Evolutionary conservation across 2,797 vertebrate genomes (phyloP), one percentile per base, ranked within the genome.

Genomic region (Phaenicophaeus curvirostris): DNA sequence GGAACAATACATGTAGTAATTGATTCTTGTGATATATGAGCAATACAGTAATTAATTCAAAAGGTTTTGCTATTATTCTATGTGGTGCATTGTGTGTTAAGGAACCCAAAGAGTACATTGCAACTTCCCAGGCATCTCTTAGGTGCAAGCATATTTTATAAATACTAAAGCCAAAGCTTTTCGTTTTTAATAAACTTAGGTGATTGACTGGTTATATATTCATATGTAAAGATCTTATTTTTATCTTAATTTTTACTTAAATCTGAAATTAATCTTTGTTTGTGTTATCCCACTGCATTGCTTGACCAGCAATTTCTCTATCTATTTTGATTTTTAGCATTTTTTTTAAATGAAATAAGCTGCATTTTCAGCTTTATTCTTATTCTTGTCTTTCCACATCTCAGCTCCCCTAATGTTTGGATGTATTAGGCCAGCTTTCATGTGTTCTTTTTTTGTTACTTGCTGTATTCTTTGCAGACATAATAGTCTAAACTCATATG

Each of bases 21-120:
- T 95, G 77, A 82, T 89, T 91, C 46, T 73, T 67, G 35, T 90
- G 87, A 94, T 88, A 91, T 95, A 86, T 85, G 61, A 89, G 57
- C 66, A 93, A 58, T 73, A n/a, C 12, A 83, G n/a, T 73, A 87
- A 83, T 75, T 94, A 17, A 85, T 89, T 95, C 67, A 85, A 46
- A 61, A 78, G 20, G 9, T 80, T 89, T 67, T 65, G 16, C 39
- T 82, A 9, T 82, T 87, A 65, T 68, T 89, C 68, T 92, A 3
- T 85, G 63, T 11, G 8, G 28, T 33, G 15, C 31, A 46, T 66
- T 88, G 28, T 37, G 69, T 65, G 25, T 58, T 82, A 82, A 87
- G 62, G 41, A 92, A 62, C 35, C 54, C 33, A 42, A 92, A 76
- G 35, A 80, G 54, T 83, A 75, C 92, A 89, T 87, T 55, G 18